A percentile compares a stretch with the other conserved stretches of the same genome.
These are phyloP conservation scores for Marcusenius ussheri DNA, from an alignment of 2,113 vertebrate genomes.

Conservation along the genomic window DNA sequence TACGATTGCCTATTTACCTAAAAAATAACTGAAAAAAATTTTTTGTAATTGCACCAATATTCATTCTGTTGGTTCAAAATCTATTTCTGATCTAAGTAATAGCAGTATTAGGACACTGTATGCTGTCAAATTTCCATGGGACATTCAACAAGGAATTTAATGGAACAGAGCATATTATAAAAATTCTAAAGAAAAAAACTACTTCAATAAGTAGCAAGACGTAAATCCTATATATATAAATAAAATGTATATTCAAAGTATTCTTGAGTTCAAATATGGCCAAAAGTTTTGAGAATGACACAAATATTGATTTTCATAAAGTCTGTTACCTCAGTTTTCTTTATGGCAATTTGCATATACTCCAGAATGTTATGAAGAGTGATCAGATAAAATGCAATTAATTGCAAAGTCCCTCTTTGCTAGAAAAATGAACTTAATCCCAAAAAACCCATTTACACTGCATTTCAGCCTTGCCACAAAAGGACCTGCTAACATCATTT, in stretches of 20 bases:
- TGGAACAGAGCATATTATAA: not conserved
- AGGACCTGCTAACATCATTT: no score
- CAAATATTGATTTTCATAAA: no score
- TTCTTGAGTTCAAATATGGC: not conserved
- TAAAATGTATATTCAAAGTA: not conserved
- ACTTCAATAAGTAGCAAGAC: not conserved
- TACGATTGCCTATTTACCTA: not conserved
- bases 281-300: not conserved
- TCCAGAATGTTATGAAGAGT: no score
- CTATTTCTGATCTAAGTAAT: not conserved
- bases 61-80: not conserved
- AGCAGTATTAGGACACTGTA: not conserved
- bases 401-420: no score
- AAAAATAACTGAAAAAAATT: no score
- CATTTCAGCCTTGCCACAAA: no score
- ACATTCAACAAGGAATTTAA: not conserved
- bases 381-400: no score
- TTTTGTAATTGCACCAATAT: not conserved
- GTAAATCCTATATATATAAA: not conserved
- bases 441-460: no score
- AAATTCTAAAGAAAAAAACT: not conserved
- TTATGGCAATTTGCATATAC: no score
- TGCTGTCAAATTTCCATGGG: not conserved
- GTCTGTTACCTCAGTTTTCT: no score
- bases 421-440: no score